Evolutionary conservation across 1,140 invertebrate species (phyloP).

Genomic region (Belonocnema kinseyi): DNA sequence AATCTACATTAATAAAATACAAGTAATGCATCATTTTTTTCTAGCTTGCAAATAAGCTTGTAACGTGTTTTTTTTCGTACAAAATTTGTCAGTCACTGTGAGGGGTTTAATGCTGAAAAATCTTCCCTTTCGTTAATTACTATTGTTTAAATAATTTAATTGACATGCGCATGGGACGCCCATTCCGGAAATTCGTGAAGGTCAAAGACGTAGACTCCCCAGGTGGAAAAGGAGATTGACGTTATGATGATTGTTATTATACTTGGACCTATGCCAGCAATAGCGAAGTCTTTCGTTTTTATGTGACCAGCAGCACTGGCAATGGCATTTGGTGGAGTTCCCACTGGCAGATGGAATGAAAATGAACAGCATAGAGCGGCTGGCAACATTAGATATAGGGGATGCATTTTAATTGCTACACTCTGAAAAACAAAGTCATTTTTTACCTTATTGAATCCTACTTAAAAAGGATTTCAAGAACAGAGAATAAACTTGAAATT

Average conservation of each 20-base stretch:
- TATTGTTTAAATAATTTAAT: constrained; percentile 34
- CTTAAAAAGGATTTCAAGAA: constrained; percentile 2
- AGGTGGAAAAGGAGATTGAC: constrained; percentile 82
- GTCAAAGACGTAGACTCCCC: constrained; percentile 77
- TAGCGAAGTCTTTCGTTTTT: constrained; percentile 85
- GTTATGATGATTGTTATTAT: constrained; percentile 83
- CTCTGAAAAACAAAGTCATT: constrained; percentile 71
- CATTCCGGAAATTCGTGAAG: constrained; percentile 77
- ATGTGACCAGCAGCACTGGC: constrained; percentile 89
- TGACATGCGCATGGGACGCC: constrained; percentile 54
- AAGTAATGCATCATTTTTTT: too few relatives aligned
- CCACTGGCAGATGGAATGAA: constrained; percentile 84
- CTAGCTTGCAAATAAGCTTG: too few relatives aligned
- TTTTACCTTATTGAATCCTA: constrained; percentile 7
- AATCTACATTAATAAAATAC: too few relatives aligned
- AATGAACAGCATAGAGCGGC: constrained; percentile 81
- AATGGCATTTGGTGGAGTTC: constrained; percentile 95
- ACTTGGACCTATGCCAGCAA: constrained; percentile 87
- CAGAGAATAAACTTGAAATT: constrained; percentile 53
- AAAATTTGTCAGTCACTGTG: neutral
- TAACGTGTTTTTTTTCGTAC: too few relatives aligned
- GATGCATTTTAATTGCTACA: constrained; percentile 77
- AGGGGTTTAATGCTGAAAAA: neutral
- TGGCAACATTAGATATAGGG: constrained; percentile 83
- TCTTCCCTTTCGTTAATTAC: neutral